These are phyloP conservation scores for Melanogrammus aeglefinus DNA, from an alignment of 2,797 vertebrate species.

Conservation along the genomic window DNA sequence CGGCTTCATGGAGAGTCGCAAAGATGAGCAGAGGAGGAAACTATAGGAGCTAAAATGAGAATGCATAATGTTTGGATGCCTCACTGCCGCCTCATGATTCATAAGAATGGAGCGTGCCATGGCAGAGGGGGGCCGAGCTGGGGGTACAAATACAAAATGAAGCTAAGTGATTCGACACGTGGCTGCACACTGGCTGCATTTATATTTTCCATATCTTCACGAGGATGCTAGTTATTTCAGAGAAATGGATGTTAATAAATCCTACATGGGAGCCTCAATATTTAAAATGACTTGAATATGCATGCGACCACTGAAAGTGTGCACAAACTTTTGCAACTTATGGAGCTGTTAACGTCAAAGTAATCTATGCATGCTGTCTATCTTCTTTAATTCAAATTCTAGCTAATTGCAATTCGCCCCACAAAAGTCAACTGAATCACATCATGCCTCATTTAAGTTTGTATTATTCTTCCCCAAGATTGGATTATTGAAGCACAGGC, in stretches of 20 bases:
- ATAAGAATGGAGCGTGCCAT: constrained; percentile 21
- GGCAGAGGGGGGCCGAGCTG: constrained; percentile 22
- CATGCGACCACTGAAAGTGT: not conserved
- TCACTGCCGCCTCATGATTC: constrained; percentile 46
- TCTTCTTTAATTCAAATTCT: not conserved
- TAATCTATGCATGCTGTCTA: not conserved
- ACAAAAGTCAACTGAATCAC: not conserved
- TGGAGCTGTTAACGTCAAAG: not conserved
- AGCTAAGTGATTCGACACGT: constrained; percentile 28
- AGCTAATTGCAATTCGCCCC: not conserved
- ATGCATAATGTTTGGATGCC: constrained; percentile 47
- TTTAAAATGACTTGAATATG: not conserved
- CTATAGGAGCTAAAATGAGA: constrained; percentile 32
- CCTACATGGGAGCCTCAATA: no score
- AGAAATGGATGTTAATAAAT: not conserved
- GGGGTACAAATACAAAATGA: constrained; percentile 5
- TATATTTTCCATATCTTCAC: not conserved
- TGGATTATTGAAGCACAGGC: not conserved
- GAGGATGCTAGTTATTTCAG: not conserved
- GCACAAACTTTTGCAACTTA: not conserved
- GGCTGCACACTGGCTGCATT: not conserved
- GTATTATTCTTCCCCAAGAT: not conserved
- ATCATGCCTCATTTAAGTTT: not conserved
- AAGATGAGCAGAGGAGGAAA: constrained; percentile 21
- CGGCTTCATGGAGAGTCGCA: constrained; percentile 37